Base-by-base conservation (phyloP, 1,140 invertebrate genomes). In the Rhizoglyphus robini region DNA sequence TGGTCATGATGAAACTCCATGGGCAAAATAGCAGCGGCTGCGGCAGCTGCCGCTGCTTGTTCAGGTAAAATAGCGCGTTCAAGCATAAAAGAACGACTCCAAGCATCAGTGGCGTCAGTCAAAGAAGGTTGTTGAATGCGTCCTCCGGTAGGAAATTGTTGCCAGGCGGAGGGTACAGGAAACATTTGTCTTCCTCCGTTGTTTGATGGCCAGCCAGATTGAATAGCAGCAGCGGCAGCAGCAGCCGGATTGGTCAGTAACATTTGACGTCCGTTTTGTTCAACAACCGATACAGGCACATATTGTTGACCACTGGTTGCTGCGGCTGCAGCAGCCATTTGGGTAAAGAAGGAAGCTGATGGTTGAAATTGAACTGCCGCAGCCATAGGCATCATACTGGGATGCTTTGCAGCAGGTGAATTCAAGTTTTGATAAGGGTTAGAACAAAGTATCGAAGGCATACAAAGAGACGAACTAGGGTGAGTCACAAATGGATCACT, bases 271-370 rank as follows among this genome's bases (percentile, higher is more conserved):
- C 75, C 77, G 58, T 75, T 72, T 65, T 78, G 77, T 76, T 91
- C 88, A 34, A 91, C 86, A 81, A 90, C 88, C n/a, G 88, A 90
- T 3, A 90, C 88, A n/a, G 88, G 88, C 13, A 86, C 87, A 75
- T 90, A 90, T 69, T 90, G 88, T 72, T 89, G 87, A 65, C 73
- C 31, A 20, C 46, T n/a, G 29, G 29, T 34, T 15, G 58, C 58
- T n/a, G 58, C 58, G 15, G 58, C 58, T 11, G 58, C 58, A n/a
- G 54, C 18, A 57, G 68, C 65, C 68, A 78, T 75, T 72, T 78
- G 76, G 47, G 77, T 76, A 18, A 79, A 75, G 13, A 79, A 69
- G 15, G 58, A n/a, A n/a, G 58, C 58, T 66, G 77, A 76, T 27
- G 77, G 76, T 62, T 78, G 77, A 57, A 78, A 66, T 70, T 76